A percentile compares a stretch with the other conserved stretches of the same genome.
These are phyloP conservation scores for Brachionus paranguensis DNA, from an alignment of 1,140 invertebrate genomes.

Conservation along the genomic window DNA sequence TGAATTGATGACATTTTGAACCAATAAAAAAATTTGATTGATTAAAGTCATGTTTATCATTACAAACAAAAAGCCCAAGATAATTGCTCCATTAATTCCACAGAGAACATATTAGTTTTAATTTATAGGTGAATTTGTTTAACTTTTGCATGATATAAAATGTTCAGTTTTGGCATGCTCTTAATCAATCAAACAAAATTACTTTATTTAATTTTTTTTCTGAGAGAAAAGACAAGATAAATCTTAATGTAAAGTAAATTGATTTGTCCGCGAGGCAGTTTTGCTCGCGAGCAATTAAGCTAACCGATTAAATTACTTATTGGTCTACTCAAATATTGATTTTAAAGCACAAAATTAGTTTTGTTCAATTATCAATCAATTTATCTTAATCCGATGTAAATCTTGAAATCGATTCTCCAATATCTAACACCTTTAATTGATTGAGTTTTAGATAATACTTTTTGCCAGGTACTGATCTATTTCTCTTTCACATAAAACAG, in stretches of 20 bases:
- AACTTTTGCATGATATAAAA: background rate
- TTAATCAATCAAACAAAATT: conserved; percentile 19
- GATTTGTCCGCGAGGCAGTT: background rate
- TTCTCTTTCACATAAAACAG: background rate
- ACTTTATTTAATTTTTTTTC: background rate
- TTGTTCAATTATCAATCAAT: background rate
- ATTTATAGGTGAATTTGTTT: background rate
- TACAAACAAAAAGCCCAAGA: background rate
- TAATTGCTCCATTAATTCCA: background rate
- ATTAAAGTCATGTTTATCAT: background rate
- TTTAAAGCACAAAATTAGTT: background rate
- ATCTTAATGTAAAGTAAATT: background rate
- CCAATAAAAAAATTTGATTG: background rate
- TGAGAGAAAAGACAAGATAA: conserved; percentile 22
- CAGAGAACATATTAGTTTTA: background rate
- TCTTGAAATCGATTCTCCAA: background rate
- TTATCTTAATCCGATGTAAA: background rate
- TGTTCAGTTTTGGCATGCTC: background rate
- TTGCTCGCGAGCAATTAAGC: background rate
- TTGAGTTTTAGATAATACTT: background rate
- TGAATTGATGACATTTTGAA: background rate
- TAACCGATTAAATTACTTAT: background rate
- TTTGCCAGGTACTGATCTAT: conserved; percentile 9
- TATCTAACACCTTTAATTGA: background rate
- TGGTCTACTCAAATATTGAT: background rate